phyloP scores from a whole-genome alignment of 2,113 vertebrate species.

The Scophthalmus maximus region DNA sequence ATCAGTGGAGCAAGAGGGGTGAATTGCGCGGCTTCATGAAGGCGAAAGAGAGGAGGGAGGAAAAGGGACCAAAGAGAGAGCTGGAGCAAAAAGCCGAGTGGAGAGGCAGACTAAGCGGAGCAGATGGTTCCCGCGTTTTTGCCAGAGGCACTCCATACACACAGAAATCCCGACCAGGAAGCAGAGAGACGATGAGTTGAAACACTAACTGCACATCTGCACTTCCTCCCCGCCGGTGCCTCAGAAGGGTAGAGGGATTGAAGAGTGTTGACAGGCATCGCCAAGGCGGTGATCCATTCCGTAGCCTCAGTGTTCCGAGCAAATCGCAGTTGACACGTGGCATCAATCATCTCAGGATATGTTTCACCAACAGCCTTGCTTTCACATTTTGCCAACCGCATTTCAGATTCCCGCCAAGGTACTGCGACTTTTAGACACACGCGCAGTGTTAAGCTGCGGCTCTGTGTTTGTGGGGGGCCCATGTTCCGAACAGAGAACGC shows the following conservation, averaged over 20 bases:
- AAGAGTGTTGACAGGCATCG: conserved; percentile 61
- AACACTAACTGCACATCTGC: conserved; percentile 71
- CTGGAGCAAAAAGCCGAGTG: conserved; percentile 33
- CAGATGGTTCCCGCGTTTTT: conserved; percentile 81
- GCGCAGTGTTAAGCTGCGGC: too few relatives aligned
- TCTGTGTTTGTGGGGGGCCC: too few relatives aligned
- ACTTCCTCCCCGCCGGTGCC: conserved; percentile 57
- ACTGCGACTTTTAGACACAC: neutral
- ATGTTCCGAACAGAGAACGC: conserved; percentile 6
- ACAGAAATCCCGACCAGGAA: conserved; percentile 64
- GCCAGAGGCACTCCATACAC: conserved; percentile 75
- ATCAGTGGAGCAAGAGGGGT: neutral
- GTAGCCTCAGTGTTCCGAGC: conserved; percentile 32
- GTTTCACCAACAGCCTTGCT: conserved; percentile 17
- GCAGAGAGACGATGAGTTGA: conserved; percentile 53
- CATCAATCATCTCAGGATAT: conserved; percentile 47
- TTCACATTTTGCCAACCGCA: conserved; percentile 22
- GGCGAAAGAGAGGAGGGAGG: neutral
- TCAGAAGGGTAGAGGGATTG: conserved; percentile 27
- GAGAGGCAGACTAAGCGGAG: conserved; percentile 74
- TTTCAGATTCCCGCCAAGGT: too few relatives aligned
- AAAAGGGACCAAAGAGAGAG: conserved; percentile 23
- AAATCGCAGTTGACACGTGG: conserved; percentile 49
- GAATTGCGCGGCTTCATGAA: neutral
- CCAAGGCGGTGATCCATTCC: conserved; percentile 32